These are phyloP conservation scores for Pipistrellus pygmaeus DNA, from an alignment of 2,797 vertebrate species.

Conservation along the genomic window DNA sequence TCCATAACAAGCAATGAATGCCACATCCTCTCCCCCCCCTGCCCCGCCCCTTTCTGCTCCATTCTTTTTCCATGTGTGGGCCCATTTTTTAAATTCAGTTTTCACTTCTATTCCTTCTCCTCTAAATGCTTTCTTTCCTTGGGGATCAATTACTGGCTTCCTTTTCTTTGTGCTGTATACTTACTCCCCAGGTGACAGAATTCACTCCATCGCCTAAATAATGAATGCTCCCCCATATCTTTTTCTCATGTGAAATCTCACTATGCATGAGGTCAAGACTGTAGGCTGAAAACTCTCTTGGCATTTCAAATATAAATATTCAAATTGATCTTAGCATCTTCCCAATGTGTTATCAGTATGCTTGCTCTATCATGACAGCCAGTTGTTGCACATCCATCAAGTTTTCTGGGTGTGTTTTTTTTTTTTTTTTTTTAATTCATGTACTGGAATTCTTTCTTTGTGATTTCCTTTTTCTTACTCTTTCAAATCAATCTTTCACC, in stretches of 20 bases:
- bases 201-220: slow-evolving; percentile 44
- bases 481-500: not conserved
- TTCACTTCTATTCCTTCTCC: slow-evolving; percentile 1
- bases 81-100: not conserved
- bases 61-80: not conserved
- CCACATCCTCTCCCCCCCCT: not conserved
- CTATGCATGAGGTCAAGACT: not conserved
- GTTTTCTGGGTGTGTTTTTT: not conserved
- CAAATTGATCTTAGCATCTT: slow-evolving; percentile 11
- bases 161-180: not conserved
- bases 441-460: not conserved
- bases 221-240: not conserved
- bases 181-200: not conserved
- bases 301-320: slow-evolving; percentile 51
- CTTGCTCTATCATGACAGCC: not conserved
- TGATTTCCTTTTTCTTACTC: not conserved
- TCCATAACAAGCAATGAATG: not conserved
- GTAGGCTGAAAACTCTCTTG: slow-evolving; percentile 40
- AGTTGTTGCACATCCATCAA: not conserved
- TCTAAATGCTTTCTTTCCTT: slow-evolving; percentile 41
- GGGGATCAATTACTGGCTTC: not conserved
- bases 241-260: slow-evolving; percentile 30
- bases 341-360: not conserved
- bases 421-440: not conserved
- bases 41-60: not conserved